Conservation (phyloP, 1,140 invertebrate genomes). For the Cyclargus thomasi region DNA sequence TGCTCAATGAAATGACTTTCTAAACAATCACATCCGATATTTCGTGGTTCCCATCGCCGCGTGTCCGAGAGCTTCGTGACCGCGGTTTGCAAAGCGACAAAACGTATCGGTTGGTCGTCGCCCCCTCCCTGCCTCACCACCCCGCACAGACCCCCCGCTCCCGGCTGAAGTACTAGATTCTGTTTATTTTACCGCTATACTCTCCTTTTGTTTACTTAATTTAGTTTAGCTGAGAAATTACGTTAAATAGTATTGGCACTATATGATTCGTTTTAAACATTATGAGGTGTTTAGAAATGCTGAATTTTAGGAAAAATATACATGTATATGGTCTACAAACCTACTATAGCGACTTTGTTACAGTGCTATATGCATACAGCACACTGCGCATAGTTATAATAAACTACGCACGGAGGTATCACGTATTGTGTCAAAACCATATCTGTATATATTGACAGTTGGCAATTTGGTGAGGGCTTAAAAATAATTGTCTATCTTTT, state of each 20-base stretch:
- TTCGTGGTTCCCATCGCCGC: conserved; percentile 25
- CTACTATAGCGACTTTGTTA: no score
- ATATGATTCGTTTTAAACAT: background rate
- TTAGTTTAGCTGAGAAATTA: background rate
- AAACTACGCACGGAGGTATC: no score
- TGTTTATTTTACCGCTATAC: conserved; percentile 5
- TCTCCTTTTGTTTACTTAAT: background rate
- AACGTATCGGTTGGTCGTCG: conserved; percentile 51
- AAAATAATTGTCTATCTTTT: no score
- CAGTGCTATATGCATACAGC: no score
- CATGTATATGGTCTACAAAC: no score
- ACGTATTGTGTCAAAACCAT: no score
- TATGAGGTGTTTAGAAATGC: no score
- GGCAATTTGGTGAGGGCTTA: no score
- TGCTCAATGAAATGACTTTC: no score
- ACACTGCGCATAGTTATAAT: no score
- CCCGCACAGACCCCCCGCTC: background rate
- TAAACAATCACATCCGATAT: conserved; percentile 19
- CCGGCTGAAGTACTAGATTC: conserved; percentile 13
- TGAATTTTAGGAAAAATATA: no score
- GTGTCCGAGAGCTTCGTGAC: conserved; percentile 37
- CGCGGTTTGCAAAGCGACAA: conserved; percentile 46
- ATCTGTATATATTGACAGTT: no score
- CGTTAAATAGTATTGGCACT: background rate
- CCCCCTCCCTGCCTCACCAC: conserved; percentile 23